These are phyloP conservation scores for Melospiza melodia DNA, from an alignment of 2,113 vertebrate genomes.

Conservation along the genomic window DNA sequence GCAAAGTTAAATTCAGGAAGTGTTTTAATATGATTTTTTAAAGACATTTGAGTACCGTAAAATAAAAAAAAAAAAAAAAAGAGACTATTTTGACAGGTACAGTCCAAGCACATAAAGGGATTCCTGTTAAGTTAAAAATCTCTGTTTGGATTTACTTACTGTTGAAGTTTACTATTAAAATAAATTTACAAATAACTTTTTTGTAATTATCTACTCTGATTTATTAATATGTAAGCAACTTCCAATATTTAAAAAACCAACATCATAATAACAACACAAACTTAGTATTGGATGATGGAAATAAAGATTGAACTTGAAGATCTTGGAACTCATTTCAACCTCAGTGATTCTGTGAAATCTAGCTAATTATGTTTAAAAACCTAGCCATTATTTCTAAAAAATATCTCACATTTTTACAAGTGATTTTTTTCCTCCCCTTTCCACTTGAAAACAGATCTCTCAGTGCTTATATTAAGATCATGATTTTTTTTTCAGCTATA, in stretches of 20 bases:
- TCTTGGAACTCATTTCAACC: neutral
- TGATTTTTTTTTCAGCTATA: neutral
- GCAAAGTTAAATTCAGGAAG: neutral
- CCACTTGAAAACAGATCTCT: slow-evolving; percentile 5
- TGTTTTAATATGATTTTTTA: neutral
- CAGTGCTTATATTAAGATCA: neutral
- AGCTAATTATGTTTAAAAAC: neutral
- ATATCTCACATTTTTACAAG: neutral
- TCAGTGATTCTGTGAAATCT: neutral
- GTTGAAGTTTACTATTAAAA: neutral
- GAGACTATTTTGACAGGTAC: neutral
- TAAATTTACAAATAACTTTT: neutral
- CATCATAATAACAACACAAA: neutral
- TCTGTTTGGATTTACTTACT: neutral
- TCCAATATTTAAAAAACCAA: neutral
- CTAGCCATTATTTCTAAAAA: neutral
- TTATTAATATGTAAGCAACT: neutral
- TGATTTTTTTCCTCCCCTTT: neutral
- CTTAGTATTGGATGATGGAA: neutral
- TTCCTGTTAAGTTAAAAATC: neutral
- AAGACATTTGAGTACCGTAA: neutral
- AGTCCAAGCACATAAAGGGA: neutral
- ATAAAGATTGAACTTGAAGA: neutral
- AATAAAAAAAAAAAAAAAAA: neutral
- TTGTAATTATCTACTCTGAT: neutral